These are phyloP conservation scores for Thumatha senex DNA, from an alignment of 2,888 invertebrate genomes.

Conservation along the genomic window DNA sequence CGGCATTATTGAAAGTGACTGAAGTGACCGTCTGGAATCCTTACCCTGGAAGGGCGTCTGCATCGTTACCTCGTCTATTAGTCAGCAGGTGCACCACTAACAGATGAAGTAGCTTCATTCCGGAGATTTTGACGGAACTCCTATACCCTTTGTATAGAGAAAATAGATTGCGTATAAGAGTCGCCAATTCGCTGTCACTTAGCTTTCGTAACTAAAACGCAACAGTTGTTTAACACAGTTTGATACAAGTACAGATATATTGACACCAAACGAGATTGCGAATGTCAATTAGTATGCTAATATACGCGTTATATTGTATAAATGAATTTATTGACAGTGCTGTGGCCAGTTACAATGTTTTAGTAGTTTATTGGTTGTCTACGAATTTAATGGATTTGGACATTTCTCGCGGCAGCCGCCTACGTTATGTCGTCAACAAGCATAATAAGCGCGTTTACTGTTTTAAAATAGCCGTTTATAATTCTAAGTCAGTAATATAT, in stretches of 20 bases:
- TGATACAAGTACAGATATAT: conserved; percentile 62
- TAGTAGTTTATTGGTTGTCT: conserved; percentile 3
- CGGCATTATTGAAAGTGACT: too few species aligned
- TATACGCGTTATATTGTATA: conserved; percentile 29
- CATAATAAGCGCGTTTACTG: neutral
- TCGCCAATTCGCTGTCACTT: neutral
- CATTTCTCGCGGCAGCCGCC: neutral
- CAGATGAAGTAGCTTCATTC: too few species aligned
- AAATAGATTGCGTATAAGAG: neutral
- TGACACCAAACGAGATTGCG: conserved; percentile 60
- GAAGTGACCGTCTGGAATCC: too few species aligned
- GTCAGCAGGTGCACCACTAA: too few species aligned
- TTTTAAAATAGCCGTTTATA: neutral
- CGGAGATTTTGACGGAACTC: too few species aligned
- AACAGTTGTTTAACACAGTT: conserved; percentile 64
- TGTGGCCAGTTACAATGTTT: conserved; percentile 4
- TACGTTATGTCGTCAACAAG: neutral
- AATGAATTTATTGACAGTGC: conserved; percentile 30
- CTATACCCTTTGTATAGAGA: too few species aligned
- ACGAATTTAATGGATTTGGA: neutral
- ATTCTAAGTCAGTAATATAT: neutral
- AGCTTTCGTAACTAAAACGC: conserved; percentile 29
- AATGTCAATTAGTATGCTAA: conserved; percentile 64
- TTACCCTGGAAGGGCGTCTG: too few species aligned
- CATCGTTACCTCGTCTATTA: too few species aligned